These are phyloP conservation scores for Lanius collurio DNA, from an alignment of 2,113 vertebrate genomes.

Conservation along the genomic window DNA sequence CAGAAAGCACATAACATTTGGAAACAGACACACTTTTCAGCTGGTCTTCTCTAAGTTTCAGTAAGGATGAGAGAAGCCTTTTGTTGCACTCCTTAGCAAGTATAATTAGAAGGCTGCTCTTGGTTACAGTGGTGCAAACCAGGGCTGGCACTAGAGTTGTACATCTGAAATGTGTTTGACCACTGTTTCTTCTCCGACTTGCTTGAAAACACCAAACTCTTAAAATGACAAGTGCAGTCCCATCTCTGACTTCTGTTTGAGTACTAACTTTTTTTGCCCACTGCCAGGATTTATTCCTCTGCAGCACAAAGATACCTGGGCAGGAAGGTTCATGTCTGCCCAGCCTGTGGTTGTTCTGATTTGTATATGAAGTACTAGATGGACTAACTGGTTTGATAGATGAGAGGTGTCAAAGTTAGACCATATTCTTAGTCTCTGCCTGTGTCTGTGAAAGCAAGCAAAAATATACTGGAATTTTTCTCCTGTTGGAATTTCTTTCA, in stretches of 20 bases:
- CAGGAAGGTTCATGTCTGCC: slow-evolving; percentile 20
- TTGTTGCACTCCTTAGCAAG: neutral
- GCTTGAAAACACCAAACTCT: neutral
- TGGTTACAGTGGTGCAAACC: neutral
- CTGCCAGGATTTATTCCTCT: neutral
- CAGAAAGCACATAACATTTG: neutral
- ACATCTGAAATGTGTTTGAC: neutral
- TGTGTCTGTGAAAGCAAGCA: neutral
- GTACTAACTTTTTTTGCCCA: neutral
- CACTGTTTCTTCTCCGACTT: neutral
- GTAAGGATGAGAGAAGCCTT: rapidly evolving
- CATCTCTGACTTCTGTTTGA: neutral
- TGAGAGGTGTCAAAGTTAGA: neutral
- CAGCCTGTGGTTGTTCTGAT: slow-evolving; percentile 39
- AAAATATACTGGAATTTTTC: neutral
- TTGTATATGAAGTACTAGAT: neutral
- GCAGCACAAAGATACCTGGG: neutral
- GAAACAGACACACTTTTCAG: neutral
- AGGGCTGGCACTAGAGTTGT: neutral
- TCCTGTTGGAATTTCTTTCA: neutral
- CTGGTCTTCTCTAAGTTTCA: neutral
- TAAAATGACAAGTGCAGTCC: neutral
- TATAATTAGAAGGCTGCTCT: neutral
- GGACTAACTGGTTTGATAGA: slow-evolving; percentile 20
- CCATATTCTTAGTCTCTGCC: neutral